Percentiles rank a stretch among this genome's conserved stretches.
Conservation (phyloP, 2,797 vertebrate species). For the Pantherophis alleghaniensis region DNA sequence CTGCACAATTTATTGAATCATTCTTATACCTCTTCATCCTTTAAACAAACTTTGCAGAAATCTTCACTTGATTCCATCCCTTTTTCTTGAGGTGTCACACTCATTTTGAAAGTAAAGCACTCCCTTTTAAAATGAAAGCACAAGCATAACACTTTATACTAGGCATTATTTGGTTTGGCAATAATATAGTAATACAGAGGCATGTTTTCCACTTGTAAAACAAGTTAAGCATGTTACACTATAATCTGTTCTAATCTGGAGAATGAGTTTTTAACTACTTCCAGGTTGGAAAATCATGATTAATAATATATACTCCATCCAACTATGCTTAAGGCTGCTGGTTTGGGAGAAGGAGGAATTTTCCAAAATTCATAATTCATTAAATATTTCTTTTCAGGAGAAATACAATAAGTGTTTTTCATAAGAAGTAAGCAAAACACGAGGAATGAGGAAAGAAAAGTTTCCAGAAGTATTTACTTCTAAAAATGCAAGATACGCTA, state of each 20-base stretch:
- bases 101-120: conserved; percentile 59
- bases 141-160: neutral
- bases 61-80: conserved; percentile 67
- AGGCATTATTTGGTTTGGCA: neutral
- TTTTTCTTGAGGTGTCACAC: conserved; percentile 35
- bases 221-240: neutral
- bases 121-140: conserved; percentile 62
- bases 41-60: conserved; percentile 68
- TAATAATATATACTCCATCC: neutral
- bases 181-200: neutral
- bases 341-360: neutral
- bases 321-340: neutral
- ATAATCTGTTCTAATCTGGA: neutral
- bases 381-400: neutral
- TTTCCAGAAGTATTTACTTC: neutral
- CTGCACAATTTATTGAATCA: conserved; percentile 30
- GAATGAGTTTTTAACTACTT: neutral
- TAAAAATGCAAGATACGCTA: conserved; percentile 19
- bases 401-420: neutral
- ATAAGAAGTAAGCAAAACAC: neutral
- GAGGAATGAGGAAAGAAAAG: neutral
- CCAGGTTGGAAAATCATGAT: neutral
- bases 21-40: conserved; percentile 75
- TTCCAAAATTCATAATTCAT: neutral
- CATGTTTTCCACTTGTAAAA: conserved; percentile 2